phyloP scores from a whole-genome alignment of 2,797 vertebrate genomes.

The Periparus ater region DNA sequence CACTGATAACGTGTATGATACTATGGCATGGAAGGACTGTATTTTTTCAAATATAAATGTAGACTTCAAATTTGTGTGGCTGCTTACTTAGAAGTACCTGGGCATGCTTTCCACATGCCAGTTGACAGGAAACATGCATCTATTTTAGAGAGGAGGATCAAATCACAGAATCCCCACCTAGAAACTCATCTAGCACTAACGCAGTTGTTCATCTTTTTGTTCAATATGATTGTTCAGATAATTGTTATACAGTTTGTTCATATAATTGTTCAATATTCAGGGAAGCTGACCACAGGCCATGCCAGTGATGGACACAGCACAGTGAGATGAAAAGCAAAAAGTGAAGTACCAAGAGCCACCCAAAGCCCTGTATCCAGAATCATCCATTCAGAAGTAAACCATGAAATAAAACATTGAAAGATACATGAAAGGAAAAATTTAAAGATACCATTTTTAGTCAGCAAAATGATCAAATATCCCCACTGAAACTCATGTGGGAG shows the following conservation, averaged over 20 bases:
- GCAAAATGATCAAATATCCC: not conserved
- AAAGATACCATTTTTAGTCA: not conserved
- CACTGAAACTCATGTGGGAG: not conserved
- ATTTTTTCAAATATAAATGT: not conserved
- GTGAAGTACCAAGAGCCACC: not conserved
- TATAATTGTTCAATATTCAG: not conserved
- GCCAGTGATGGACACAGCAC: not conserved
- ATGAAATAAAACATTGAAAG: not conserved
- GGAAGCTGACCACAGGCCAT: not conserved
- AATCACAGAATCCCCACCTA: not conserved
- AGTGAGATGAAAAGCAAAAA: not conserved
- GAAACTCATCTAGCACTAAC: not conserved
- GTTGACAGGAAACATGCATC: not conserved
- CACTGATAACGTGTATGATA: fast-evolving
- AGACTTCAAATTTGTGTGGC: not conserved
- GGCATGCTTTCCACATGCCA: not conserved
- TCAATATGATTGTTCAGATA: not conserved
- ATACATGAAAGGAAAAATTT: not conserved
- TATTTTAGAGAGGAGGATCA: not conserved
- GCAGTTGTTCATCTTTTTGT: not conserved
- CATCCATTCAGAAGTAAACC: not conserved
- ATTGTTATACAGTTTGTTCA: not conserved
- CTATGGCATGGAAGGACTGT: not conserved
- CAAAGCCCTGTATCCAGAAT: not conserved
- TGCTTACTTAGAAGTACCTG: not conserved